Evolutionary conservation across 1,140 invertebrate genomes (phyloP), one percentile per base, ranked within the genome.

Genomic region (Nylanderia fulva): DNA sequence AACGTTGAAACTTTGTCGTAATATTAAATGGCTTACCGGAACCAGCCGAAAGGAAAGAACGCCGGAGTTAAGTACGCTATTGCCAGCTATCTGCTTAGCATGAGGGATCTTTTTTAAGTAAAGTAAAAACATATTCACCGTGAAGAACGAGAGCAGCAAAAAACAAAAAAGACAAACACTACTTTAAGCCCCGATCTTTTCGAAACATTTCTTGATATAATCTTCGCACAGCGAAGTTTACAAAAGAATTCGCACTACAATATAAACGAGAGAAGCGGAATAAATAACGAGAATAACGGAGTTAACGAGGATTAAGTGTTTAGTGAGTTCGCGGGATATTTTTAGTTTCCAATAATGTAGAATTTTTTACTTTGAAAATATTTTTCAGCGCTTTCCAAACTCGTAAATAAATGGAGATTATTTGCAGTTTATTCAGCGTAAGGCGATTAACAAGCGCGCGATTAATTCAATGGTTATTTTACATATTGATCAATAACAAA

Each of bases 21-120:
- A 71, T 42, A 29, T 39, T 80, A 88, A 88, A 69, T 80, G 54
- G 86, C 64, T 88, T 88, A 74, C 9, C 45, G 27, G 48, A 48
- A n/a, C 11, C 7, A 58, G 9, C 61, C 33, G 48, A 86, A 52
- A n/a, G 21, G 18, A 61, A 24, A 72, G 75, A 24, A 8, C 27
- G 15, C 2, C 58, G 24, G 36, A 58, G 8, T 45, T 68, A 58
- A 66, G 24, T 24, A 13, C n/a, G 58, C 27, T 29, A 52, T 84
- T 27, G 45, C 60, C 39, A 52, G 58, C 48, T 85, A 66, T 58
- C 83, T 80, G 74, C 61, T 66, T 68, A 80, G 60, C 24, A 42
- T 54, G 33, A 42, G 45, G 60, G n/a, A 63, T 68, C 6, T 36
- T 39, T 79, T 82, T 86, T 54, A 84, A n/a, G 21, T 52, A 52